Base-by-base conservation (phyloP, 1,140 invertebrate genomes). In the Leptinotarsa lineolata region DNA sequence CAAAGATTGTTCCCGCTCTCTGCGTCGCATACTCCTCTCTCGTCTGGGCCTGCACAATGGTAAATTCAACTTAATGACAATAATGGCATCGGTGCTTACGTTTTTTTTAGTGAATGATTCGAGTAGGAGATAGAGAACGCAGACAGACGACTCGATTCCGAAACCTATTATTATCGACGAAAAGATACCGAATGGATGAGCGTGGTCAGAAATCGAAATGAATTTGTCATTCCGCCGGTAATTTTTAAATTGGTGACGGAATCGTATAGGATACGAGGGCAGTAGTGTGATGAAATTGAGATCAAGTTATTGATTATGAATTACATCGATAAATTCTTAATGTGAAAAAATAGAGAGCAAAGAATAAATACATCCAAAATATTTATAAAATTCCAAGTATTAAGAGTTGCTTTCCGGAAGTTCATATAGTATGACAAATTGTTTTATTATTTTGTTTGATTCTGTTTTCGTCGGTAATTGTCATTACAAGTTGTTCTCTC, bases 81-180 rank as follows among this genome's bases (percentile, higher is more conserved):
- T 76, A 76, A 76, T 74, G 69, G 72, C 72, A 44, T 15, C 20
- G 18, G 44, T 46, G 44, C 39, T 20, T n/a, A 24, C 22, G 48
- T 54, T 54, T 54, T 54, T 54, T 16, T 54, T 54, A 54, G 48
- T 54, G 48, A 54, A 54, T 54, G 48, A 54, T 54, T 18, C 48
- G 48, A 54, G 48, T 54, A 54, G 48, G 48, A 54, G 48, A 54
- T 18, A 54, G 48, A 54, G 30, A 39, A 39, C 59, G 70, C 60
- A 75, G 60, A 58, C 48, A 70, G 65, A 73, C 72, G 58, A 24
- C 68, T 72, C 60, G 63, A 65, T 69, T 64, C 67, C 66, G 77
- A 73, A 81, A 79, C 79, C 80, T 77, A 65, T 80, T 66, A 81
- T 81, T 81, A 78, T 74, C 72, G 77, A 66, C 77, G 63, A 71